phyloP scores from a whole-genome alignment of 2,113 vertebrate species.

The Alethe castanea region DNA sequence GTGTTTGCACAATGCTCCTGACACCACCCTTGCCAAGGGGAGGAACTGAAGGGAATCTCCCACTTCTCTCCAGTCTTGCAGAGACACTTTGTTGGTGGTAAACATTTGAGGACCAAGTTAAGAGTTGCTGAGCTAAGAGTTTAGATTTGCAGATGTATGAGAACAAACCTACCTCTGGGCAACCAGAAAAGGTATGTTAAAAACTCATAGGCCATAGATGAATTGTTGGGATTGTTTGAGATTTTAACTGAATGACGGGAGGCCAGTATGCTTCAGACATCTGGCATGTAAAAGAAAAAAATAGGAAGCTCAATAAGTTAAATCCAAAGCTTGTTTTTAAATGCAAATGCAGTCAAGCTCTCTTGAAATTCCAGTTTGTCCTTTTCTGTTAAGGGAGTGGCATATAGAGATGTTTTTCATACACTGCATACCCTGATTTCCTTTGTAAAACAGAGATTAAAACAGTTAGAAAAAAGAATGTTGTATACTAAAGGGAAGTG shows the following conservation, averaged over 20 bases:
- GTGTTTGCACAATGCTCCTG: not conserved
- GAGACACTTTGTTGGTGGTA: not conserved
- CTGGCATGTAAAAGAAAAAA: not conserved
- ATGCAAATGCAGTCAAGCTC: not conserved
- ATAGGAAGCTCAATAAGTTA: not conserved
- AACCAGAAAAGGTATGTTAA: not conserved
- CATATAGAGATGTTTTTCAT: not conserved
- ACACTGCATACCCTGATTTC: not conserved
- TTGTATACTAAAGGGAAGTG: not conserved
- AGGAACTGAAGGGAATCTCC: not conserved
- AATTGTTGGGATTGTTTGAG: not conserved
- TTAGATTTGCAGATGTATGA: not conserved
- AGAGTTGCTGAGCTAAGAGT: not conserved
- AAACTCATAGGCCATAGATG: not conserved
- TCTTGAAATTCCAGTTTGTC: constrained; percentile 10
- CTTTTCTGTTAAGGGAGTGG: not conserved
- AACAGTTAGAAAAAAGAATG: not conserved
- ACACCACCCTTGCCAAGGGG: fast-evolving
- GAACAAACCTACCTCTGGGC: not conserved
- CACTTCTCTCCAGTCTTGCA: not conserved
- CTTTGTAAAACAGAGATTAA: constrained; percentile 6
- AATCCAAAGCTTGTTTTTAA: constrained; percentile 1
- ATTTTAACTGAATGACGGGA: not conserved
- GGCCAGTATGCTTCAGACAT: not conserved
- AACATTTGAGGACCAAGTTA: not conserved